Base-by-base conservation (phyloP, 2,113 vertebrate genomes). In the Lepisosteus oculatus region DNA sequence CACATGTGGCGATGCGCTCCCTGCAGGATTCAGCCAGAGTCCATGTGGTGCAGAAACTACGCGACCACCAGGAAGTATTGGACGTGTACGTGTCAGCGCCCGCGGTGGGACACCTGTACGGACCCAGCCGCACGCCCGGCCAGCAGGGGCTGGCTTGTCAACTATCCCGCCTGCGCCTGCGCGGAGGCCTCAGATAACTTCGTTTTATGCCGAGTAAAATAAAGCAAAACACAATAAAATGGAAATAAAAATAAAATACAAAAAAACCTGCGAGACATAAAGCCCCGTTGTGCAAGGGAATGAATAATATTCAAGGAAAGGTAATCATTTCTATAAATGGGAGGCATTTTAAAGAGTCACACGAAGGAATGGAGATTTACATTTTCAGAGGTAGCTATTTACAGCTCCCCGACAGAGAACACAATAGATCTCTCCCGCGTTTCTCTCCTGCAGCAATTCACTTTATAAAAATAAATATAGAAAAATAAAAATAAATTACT, bases 351-450 rank as follows among this genome's bases (percentile, higher is more conserved):
- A 87, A 85, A 88, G 80, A 86, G 87, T 84, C 82, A 83, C 88
- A 88, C 88, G 90, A 88, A 84, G 89, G 92, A 89, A 92, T 92
- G 90, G 87, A 93, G 93, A 93, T 94, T 93, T 92, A 93, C 89
- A 91, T 88, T 84, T 86, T 85, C 86, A 77, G 86, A 87, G 84
- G 85, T 83, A 86, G 80, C 88, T 90, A 88, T 85, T 85, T 88
- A 70, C 68, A 59, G 55, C 68, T 57, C 55, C 51, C 55, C 55
- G 43, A 56, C 12, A 59, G 66, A 43, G 51, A 43, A 17, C 65
- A 57, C 66, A 56, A 79, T 80, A 63, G 65, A 74, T 81, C 44
- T 74, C 43, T 45, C 51, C 51, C 41, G 41, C 12, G 44, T 29
- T n/a, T 12, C 76, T 72, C 70, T 75, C 43, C 76, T 65, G 66